Base-by-base conservation (phyloP, 2,888 invertebrate species). In the Taphrorychus bicolor region DNA sequence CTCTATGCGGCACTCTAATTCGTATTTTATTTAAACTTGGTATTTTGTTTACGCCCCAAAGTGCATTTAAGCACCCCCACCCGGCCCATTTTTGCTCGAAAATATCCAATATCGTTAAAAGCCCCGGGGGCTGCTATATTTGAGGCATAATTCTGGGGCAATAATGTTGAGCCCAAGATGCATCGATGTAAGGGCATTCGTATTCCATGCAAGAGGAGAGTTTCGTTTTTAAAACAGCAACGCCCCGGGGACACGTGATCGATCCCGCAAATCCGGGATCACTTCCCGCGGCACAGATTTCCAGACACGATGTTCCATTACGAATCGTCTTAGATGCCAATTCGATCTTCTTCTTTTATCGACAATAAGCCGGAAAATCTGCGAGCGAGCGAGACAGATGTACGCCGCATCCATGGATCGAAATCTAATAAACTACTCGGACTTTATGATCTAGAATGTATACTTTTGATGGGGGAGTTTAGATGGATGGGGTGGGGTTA, bases 271-370 rank as follows among this genome's bases (percentile, higher is more conserved):
- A 69, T 66, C 61, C 54, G 22, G 65, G 66, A 66, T 62, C 66
- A 66, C 65, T 69, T 66, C 65, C 62, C 69, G 66, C 66, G 62
- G 66, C 66, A 66, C 65, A 66, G 66, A 61, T 69, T 69, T 69
- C 52, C 56, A 66, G 69, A 66, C 65, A 62, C 66, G 59, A 66
- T 65, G 69, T 69, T 61, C 66, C 65, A 69, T 66, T 69, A 54
- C 52, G 62, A 65, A 69, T 69, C 64, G 65, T 57, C 69, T 56
- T 69, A 45, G 69, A 64, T 61, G 45, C 65, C 60, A 51, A 57
- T 69, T 64, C 64, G 60, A 32, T 51, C 23, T 69, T 57, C 21
- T 24, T 51, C 64, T 60, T 69, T 69, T 65, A 69, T 69, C 69
- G 68, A 54, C 58, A 59, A 59, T 59, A 68, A 68, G 68, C 59